A percentile compares a stretch with the other conserved stretches of the same genome.
Evolutionary conservation across 2,113 vertebrate species (phyloP).

Genomic region (Vicugna pacos): DNA sequence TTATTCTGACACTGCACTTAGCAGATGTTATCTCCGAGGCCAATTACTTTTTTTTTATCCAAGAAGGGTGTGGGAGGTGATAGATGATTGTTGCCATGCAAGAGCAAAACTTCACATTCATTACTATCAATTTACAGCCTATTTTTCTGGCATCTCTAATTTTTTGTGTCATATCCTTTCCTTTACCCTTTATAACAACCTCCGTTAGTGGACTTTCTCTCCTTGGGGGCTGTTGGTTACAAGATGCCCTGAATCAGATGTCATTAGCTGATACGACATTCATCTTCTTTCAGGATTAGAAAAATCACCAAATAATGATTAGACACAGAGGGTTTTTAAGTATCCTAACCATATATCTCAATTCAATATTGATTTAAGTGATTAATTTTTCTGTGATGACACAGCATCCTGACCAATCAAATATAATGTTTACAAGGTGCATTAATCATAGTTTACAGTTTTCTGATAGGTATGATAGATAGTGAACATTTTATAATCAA

Average conservation of each 20-base stretch:
- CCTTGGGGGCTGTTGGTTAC: slow-evolving; percentile 41
- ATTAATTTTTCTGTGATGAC: slow-evolving; percentile 66
- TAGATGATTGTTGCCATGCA: slow-evolving; percentile 34
- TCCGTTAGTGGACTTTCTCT: slow-evolving; percentile 36
- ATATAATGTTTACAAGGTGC: background rate
- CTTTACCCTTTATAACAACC: slow-evolving; percentile 43
- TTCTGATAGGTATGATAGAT: slow-evolving; percentile 56
- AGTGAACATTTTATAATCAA: slow-evolving; percentile 57
- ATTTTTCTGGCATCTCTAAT: slow-evolving; percentile 42
- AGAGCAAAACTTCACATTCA: slow-evolving; percentile 63
- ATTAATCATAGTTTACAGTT: slow-evolving; percentile 63
- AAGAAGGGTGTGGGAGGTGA: slow-evolving; percentile 48
- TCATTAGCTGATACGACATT: slow-evolving; percentile 48
- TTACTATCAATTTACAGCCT: slow-evolving; percentile 51
- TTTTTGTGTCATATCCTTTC: slow-evolving; percentile 62
- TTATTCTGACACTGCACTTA: slow-evolving; percentile 55
- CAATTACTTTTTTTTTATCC: slow-evolving; percentile 61
- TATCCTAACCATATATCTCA: slow-evolving; percentile 65
- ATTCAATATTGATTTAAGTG: slow-evolving; percentile 65
- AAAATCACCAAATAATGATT: slow-evolving; percentile 64
- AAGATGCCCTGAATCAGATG: slow-evolving; percentile 52
- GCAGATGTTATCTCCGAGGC: slow-evolving; percentile 42
- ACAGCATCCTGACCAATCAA: slow-evolving; percentile 63
- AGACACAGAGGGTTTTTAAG: slow-evolving; percentile 64
- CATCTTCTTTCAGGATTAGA: slow-evolving; percentile 59